Conservation (phyloP, 2,113 vertebrate species). For the Cryptomyrus ogoouensis region DNA sequence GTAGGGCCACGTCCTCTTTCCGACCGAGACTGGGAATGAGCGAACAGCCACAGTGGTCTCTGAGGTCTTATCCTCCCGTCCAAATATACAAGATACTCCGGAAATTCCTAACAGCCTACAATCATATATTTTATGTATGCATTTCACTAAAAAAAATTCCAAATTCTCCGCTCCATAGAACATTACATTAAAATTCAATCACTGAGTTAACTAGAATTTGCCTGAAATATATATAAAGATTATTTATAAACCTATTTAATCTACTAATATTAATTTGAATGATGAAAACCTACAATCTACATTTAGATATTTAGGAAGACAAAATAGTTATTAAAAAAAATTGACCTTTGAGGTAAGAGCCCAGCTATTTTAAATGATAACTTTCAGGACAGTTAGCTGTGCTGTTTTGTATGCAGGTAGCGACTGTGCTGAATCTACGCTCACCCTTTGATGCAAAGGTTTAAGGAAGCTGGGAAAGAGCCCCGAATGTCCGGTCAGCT, state of each 20-base stretch:
- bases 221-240: background rate
- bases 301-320: background rate
- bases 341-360: background rate
- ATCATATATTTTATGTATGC: background rate
- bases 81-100: background rate
- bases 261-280: background rate
- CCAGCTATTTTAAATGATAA: background rate
- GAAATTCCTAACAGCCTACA: background rate
- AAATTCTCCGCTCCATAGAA: background rate
- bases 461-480: conserved; percentile 48
- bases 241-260: background rate
- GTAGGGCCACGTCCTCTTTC: background rate
- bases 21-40: background rate
- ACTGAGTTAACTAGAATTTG: background rate
- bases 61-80: background rate
- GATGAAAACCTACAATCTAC: background rate
- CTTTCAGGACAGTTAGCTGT: background rate
- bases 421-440: background rate
- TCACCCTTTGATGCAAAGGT: conserved; percentile 61
- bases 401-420: background rate
- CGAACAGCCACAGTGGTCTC: background rate
- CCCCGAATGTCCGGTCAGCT: conserved; percentile 34
- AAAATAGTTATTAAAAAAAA: background rate
- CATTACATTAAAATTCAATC: background rate
- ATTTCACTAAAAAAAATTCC: background rate